These are phyloP conservation scores for Emmelina monodactyla DNA, from an alignment of 2,888 invertebrate species.

Conservation along the genomic window DNA sequence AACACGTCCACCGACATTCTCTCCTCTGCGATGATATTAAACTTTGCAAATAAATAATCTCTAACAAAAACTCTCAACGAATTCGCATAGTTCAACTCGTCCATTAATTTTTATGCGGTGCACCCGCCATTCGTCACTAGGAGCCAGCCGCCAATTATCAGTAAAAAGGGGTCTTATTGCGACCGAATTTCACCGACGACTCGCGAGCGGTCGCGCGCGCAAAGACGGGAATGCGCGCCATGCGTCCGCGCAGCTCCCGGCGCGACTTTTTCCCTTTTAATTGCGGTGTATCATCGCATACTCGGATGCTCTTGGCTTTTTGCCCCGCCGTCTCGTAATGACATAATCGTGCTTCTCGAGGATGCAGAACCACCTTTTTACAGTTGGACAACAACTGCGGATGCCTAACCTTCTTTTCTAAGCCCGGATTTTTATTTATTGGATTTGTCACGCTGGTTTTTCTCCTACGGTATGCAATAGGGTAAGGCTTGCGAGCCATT, in stretches of 20 bases:
- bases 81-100: background rate
- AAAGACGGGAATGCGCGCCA: background rate
- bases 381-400: slow-evolving; percentile 5
- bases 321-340: slow-evolving; percentile 38
- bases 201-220: background rate
- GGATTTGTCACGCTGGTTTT: background rate
- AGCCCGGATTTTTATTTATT: slow-evolving; percentile 2
- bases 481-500: slow-evolving; percentile 11
- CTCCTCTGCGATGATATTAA: slow-evolving; percentile 1
- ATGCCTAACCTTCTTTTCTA: slow-evolving; percentile 6
- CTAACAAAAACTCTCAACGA: background rate
- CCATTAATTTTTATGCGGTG: slow-evolving; percentile 1
- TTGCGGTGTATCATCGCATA: slow-evolving; percentile 63
- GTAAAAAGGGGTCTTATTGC: background rate
- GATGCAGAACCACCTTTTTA: slow-evolving; percentile 30
- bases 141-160: background rate
- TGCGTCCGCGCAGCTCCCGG: background rate
- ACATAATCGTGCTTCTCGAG: slow-evolving; percentile 49
- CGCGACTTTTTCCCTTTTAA: slow-evolving; percentile 35
- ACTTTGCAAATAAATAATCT: slow-evolving; percentile 1
- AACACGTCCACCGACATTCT: no score
- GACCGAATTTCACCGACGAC: background rate
- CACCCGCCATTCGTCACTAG: background rate
- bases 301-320: slow-evolving; percentile 57
- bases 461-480: slow-evolving; percentile 1